phyloP scores from a whole-genome alignment of 2,888 invertebrate species.

The Ferrisia virgata region DNA sequence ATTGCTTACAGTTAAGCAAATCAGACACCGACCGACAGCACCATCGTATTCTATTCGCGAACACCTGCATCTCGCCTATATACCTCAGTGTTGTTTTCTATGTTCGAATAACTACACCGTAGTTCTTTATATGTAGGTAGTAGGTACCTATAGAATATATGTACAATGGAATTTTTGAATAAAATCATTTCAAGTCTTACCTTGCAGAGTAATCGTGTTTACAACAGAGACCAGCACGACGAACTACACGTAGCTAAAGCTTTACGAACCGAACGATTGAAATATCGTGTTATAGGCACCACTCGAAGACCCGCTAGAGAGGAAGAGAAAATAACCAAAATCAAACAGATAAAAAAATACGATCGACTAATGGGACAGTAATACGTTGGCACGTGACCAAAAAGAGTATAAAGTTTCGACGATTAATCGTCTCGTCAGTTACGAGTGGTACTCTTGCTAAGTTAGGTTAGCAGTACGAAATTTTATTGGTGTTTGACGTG shows the following conservation, averaged over 20 bases:
- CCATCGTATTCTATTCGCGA: background rate
- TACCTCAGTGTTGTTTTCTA: background rate
- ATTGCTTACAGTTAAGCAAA: background rate
- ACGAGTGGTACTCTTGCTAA: background rate
- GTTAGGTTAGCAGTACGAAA: background rate
- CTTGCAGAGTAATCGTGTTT: background rate
- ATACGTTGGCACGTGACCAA: conserved; percentile 23
- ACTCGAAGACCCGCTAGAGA: background rate
- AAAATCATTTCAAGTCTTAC: background rate
- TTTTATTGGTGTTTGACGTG: background rate
- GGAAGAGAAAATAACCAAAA: background rate
- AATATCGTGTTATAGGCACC: background rate
- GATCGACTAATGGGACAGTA: conserved; percentile 17
- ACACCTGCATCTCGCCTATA: background rate
- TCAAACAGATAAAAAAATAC: background rate
- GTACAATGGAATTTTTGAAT: background rate
- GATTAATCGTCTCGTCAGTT: conserved; percentile 17
- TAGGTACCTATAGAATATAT: background rate
- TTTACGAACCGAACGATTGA: background rate
- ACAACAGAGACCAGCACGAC: background rate
- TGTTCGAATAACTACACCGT: too few species aligned
- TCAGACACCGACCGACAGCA: background rate
- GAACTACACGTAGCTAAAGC: background rate
- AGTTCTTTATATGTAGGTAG: too few species aligned
- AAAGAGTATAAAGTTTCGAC: conserved; percentile 6